Evolutionary conservation across 1,140 invertebrate genomes (phyloP), one percentile per base, ranked within the genome.

Genomic region (Nephila pilipes): DNA sequence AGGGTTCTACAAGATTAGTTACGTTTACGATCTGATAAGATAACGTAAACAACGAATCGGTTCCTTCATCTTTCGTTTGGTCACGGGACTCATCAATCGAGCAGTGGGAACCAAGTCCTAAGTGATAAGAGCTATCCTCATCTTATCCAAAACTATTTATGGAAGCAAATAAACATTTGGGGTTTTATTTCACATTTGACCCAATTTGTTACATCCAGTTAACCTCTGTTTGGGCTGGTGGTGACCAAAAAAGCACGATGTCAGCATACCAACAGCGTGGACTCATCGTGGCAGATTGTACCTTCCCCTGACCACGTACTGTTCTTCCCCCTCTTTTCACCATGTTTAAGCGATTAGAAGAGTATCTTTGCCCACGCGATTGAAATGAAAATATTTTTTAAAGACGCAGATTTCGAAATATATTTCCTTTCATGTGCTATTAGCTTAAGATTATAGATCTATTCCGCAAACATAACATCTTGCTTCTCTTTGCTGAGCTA

Each of bases 61-160:
- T 58, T 80, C 88, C 75, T 38, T 90, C 69, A 75, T 58, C 87
- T 88, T 80, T 90, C 88, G 29, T 18, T 38, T 80, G 65, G 88
- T 90, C 88, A 80, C 29, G 54, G 69, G 69, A 90, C 54, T 57
- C 32, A 54, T 90, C 88, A 90, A 80, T 90, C 88, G 63, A 79
- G n/a, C 63, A n/a, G 20, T 10, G 63, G 63, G 87, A 69, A 8
- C 65, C 65, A 90, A 88, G 60, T 88, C 63, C 87, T 20, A 55
- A 22, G 32, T 8, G 88, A 88, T 88, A 88, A 88, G 87, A 22
- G 22, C 3, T 63, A 46, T 69, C 32, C 12, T 63, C 36, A 75
- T 88, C 87, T 60, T 20, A 25, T 32, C 29, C n/a, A 25, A 79
- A 90, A 57, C 88, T 88, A 88, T 88, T 88, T 88, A 88, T 88